Percentiles rank a stretch among this genome's conserved stretches.
Conservation (phyloP, 1,140 invertebrate genomes). For the Notospermus geniculatus region DNA sequence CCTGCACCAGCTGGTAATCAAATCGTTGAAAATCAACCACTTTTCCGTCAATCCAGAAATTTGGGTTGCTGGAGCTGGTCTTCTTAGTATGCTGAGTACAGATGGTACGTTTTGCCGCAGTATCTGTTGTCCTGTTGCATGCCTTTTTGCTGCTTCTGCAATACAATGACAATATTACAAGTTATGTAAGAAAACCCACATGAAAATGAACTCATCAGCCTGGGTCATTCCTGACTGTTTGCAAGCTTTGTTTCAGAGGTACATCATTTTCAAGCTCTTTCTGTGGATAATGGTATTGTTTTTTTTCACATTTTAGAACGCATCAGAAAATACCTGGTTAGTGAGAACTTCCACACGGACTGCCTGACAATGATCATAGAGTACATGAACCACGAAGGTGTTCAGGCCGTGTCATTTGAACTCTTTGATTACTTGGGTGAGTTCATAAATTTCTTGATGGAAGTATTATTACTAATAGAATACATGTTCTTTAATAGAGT, state of each 20-base stretch:
- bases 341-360: slow-evolving; percentile 20
- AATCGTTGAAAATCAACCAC: background rate
- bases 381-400: slow-evolving; percentile 9
- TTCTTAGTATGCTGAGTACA: background rate
- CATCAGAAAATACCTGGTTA: slow-evolving; percentile 14
- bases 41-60: background rate
- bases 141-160: no score
- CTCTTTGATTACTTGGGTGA: slow-evolving; percentile 24
- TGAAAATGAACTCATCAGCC: no score
- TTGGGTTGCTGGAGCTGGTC: background rate
- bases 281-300: background rate
- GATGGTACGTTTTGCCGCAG: background rate
- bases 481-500: no score
- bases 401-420: slow-evolving; percentile 22
- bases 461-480: no score
- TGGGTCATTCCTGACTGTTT: no score
- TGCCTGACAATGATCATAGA: slow-evolving; percentile 22
- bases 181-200: no score
- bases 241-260: no score
- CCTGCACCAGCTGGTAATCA: background rate
- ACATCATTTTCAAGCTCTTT: no score
- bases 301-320: slow-evolving; percentile 7
- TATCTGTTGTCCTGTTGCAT: no score
- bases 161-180: no score
- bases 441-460: no score